phyloP scores from a whole-genome alignment of 2,113 vertebrate species.

The Furnarius figulus region DNA sequence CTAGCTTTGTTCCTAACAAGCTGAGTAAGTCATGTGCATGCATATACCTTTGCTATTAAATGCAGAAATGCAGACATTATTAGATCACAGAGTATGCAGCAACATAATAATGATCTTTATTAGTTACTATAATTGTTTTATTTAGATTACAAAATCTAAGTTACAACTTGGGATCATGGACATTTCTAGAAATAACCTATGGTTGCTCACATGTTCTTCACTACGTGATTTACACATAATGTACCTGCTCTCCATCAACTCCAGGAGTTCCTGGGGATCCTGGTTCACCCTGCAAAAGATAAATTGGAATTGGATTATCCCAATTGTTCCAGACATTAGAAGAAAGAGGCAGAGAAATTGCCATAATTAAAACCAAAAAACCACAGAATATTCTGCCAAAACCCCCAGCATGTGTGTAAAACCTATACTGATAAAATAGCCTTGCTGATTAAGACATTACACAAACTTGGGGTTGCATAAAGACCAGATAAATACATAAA shows the following conservation, averaged over 20 bases:
- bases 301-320: neutral
- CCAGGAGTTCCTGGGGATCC: slow-evolving; percentile 89
- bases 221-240: neutral
- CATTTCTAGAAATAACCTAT: neutral
- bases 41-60: neutral
- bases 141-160: neutral
- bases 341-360: neutral
- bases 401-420: neutral
- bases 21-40: neutral
- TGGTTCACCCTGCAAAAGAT: slow-evolving; percentile 86
- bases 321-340: neutral
- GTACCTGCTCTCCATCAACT: slow-evolving; percentile 91
- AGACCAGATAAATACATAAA: neutral
- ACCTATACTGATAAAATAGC: neutral
- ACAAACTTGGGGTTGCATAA: neutral
- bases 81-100: neutral
- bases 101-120: neutral
- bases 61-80: neutral
- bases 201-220: neutral
- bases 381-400: neutral
- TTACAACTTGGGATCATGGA: neutral
- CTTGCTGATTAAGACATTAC: neutral
- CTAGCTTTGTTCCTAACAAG: neutral
- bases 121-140: neutral
- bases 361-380: neutral